Evolutionary conservation across 2,888 invertebrate species (phyloP), one percentile per base, ranked within the genome.

Genomic region (Laspeyria flexula): DNA sequence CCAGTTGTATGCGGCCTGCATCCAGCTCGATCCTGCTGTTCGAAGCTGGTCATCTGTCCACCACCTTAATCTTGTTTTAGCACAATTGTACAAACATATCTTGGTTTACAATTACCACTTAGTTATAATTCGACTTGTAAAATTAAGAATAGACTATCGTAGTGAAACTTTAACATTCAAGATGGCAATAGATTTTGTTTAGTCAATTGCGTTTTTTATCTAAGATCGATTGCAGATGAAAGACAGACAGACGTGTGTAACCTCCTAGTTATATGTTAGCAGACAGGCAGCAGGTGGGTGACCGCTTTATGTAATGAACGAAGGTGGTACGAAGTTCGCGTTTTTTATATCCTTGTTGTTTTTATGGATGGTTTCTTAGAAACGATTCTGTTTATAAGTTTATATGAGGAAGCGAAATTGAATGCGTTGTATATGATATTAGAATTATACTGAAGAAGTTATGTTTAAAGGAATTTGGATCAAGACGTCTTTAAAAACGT

Each of bases 261-360:
- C 37, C 34, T 39, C 11, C 39, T 55, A 34, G 40, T 51, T 37
- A 44, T 46, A 43, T 51, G 13, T 53, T 62, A 60, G 60, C 62
- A 47, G 18, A 18, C 5, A 18, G 5, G 3, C 9, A 25, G 45
- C 46, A 60, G 55, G 43, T 65, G 34, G 42, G 33, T 55, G 61
- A 64, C 67, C 71, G 63, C 45, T 65, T 70, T 60, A 70, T 70
- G 45, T 61, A 50, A 31, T 31, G 34, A 27, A 21, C 34, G 15
- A 21, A 31, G n/a, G n/a, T n/a, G 23, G 38, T 25, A 18, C 34
- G 16, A 23, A 31, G 27, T 43, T 35, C 39, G 4, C 27, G n/a
- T 34, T 44, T 37, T n/a, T 40, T 40, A 29, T 49, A 27, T 60
- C 37, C 45, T 25, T 41, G 10, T 27, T 25, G 31, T 39, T 49